Base-by-base conservation (phyloP, 2,797 vertebrate species). In the Artibeus lituratus region DNA sequence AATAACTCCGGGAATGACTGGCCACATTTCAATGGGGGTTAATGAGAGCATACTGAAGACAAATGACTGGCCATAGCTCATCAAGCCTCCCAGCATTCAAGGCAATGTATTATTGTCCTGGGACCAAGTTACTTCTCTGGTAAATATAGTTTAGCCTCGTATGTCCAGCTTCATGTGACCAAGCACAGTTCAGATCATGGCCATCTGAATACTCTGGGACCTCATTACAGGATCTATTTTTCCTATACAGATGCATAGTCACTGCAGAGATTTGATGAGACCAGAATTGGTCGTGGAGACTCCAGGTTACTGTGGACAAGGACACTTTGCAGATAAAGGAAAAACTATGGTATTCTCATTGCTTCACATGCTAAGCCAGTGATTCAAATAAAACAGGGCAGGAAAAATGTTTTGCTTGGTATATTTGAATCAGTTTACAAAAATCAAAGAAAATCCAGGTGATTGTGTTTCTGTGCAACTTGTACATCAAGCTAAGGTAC, bases 1-100 rank as follows among this genome's bases (percentile, higher is more conserved):
- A 5, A 18, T 70, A 96, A 85, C 86, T 95, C 51, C 69, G 42
- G 51, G 74, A 94, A 49, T 62, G 62, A 93, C 15, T 83, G 37
- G 47, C 57, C 14, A 2, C 82, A 47, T 97, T 80, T 90, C 95
- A 94, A 96, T 96, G 88, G 74, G 39, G 93, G 95, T 96, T 97
- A 96, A 97, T 88, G 95, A 95, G 78, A 88, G 44, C 70, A 55
- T 94, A 96, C 96, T 96, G 97, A 96, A 94, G 97, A 95, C 77
- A 96, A 93, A 97, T 95, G 85, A 96, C 35, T 9, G 11, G 39
- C 55, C 26, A 21, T 51, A 87, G 22, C 69, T 95, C 85, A 65
- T 32, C 24, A 39, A 81, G 57, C 65, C 65, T 85, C 87, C 37
- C 16, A 18, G 70, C 10, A 1, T 88, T 57, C 51, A 92, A 65